These are phyloP conservation scores for Protula sp. DNA, from an alignment of 2,888 invertebrate species.

Conservation along the genomic window DNA sequence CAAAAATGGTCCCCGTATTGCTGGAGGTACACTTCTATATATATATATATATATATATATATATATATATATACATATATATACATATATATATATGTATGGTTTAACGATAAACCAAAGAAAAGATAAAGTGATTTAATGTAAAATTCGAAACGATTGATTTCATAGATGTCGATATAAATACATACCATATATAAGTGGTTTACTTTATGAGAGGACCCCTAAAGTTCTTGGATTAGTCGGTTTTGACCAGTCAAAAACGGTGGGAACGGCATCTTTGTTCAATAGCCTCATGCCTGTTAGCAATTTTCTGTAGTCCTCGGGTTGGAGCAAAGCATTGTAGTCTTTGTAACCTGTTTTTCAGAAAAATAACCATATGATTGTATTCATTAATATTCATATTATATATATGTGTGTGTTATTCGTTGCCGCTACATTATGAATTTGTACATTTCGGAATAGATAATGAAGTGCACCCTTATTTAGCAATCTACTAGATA, in stretches of 20 bases:
- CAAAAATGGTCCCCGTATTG: no score
- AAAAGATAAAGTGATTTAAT: background rate
- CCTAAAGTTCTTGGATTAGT: conserved; percentile 9
- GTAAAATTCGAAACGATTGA: no score
- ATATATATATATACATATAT: no score
- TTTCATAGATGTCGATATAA: no score
- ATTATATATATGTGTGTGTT: background rate
- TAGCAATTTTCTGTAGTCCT: conserved; percentile 18
- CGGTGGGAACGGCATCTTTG: conserved; percentile 10
- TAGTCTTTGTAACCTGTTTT: background rate
- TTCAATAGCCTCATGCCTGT: conserved; percentile 17
- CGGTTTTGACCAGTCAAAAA: conserved; percentile 13
- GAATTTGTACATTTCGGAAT: background rate
- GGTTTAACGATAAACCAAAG: background rate
- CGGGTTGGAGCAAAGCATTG: conserved; percentile 11
- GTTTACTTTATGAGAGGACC: background rate
- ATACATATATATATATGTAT: no score
- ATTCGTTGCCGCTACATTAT: background rate
- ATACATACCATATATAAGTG: no score
- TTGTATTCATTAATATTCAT: no score
- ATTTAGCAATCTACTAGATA: background rate
- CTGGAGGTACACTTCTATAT: no score
- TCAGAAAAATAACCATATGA: no score
- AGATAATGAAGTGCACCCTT: background rate
- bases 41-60: no score